Evolutionary conservation across 2,113 vertebrate species (phyloP).

Genomic region (Trematomus loennbergii): DNA sequence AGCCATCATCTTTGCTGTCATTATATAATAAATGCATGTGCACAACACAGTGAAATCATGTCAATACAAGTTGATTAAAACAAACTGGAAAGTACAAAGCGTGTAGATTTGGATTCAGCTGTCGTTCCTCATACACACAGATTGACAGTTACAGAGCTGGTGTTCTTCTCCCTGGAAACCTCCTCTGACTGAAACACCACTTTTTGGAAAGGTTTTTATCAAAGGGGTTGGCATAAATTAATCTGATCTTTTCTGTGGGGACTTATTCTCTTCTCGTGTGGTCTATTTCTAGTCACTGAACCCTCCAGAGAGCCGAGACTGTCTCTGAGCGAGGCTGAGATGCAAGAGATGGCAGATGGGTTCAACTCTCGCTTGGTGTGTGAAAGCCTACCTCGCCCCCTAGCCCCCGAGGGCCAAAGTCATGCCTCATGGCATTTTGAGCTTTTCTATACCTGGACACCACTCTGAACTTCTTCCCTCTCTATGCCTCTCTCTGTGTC

Average conservation of each 20-base stretch:
- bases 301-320: slow-evolving; percentile 55
- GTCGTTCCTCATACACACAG: neutral
- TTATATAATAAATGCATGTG: slow-evolving; percentile 19
- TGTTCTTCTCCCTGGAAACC: slow-evolving; percentile 3
- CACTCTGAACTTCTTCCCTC: slow-evolving; percentile 52
- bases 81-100: neutral
- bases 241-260: slow-evolving; percentile 52
- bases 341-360: slow-evolving; percentile 55
- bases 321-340: slow-evolving; percentile 53
- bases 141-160: neutral
- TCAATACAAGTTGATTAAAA: neutral
- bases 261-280: slow-evolving; percentile 38
- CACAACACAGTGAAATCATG: slow-evolving; percentile 7
- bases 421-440: slow-evolving; percentile 55
- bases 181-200: slow-evolving; percentile 17
- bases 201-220: slow-evolving; percentile 32
- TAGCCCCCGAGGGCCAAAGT: slow-evolving; percentile 29
- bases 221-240: slow-evolving; percentile 50
- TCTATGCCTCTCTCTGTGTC: slow-evolving; percentile 11
- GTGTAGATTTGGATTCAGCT: neutral
- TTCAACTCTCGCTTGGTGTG: slow-evolving; percentile 38
- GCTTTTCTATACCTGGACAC: slow-evolving; percentile 51
- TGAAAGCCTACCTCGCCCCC: slow-evolving; percentile 23
- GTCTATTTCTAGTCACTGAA: slow-evolving; percentile 50
- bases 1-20: neutral